Base-by-base conservation (phyloP, 2,888 invertebrate genomes). In the Lepidonotus clava region DNA sequence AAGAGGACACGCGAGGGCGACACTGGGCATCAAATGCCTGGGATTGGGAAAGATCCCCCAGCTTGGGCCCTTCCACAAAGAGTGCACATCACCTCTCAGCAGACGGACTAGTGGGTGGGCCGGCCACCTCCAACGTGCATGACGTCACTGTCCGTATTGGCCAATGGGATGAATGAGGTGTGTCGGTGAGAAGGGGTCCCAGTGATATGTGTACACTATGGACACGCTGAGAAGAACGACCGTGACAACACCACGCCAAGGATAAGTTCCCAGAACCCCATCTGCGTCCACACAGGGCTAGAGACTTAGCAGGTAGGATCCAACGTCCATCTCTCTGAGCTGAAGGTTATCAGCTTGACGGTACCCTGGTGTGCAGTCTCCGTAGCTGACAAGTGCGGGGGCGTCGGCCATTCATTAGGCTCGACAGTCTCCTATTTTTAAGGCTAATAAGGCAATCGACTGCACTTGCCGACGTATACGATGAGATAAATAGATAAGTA, bases 81-180 rank as follows among this genome's bases (percentile, higher is more conserved):
- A 53, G n/a, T 53, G 4, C 18, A 2, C 18, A 8, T 2, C 53
- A n/a, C 53, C 11, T n/a, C 53, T 1, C 53, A 4, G 21, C 18
- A n/a, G n/a, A n/a, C n/a, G n/a, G n/a, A n/a, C n/a, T n/a, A n/a
- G n/a, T n/a, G n/a, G n/a, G n/a, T n/a, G n/a, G n/a, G n/a, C 28
- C 61, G 11, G 24, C 2, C 11, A 61, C 28, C 24, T 24, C 61
- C 61, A 5, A 11, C 61, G 24, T 28, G 28, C 2, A 24, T 61
- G 61, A 61, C 61, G 61, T 61, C 61, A 61, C 11, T 28, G 5
- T 11, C n/a, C 11, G 28, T 1, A 18, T 61, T 32, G 14, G 24
- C 61, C 61, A 61, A 61, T 61, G 61, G 61, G 28, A 61, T 61
- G 61, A 61, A 61, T 61, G 61, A 61, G 28, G 61, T 61, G 28